A percentile compares a stretch with the other conserved stretches of the same genome.
Evolutionary conservation across 64 coral and sea anemone genomes (phyloP).

Genomic region (Actinia tenebrosa): DNA sequence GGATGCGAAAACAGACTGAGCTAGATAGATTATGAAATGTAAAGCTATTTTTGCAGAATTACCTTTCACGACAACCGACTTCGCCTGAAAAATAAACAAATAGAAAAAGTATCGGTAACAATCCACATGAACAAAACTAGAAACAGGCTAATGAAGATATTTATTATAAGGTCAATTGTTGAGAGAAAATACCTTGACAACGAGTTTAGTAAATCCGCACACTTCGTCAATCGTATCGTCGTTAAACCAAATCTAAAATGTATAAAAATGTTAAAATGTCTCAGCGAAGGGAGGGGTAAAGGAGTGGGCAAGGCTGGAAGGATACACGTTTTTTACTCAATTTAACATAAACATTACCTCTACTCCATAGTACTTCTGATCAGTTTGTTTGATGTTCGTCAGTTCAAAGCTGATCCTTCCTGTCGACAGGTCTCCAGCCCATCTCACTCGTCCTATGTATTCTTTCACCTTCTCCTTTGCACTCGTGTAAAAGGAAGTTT

Average conservation of each 20-base stretch:
- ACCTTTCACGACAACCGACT: too few relatives aligned
- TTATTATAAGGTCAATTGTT: neutral
- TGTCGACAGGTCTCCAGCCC: neutral
- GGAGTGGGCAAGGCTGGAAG: too few relatives aligned
- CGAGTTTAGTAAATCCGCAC: neutral
- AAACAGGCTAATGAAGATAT: neutral
- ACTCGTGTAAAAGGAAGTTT: neutral
- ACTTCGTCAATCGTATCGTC: neutral
- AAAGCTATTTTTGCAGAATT: too few relatives aligned
- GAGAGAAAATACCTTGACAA: neutral
- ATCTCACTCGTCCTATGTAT: neutral
- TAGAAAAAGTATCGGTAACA: too few relatives aligned
- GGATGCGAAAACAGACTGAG: too few relatives aligned
- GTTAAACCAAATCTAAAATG: neutral
- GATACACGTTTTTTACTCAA: too few relatives aligned
- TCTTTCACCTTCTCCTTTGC: neutral
- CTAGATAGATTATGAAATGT: too few relatives aligned
- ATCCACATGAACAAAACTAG: too few relatives aligned
- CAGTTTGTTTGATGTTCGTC: neutral
- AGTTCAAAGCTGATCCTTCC: neutral
- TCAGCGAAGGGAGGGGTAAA: too few relatives aligned
- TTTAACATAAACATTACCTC: neutral
- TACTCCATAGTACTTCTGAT: constrained; percentile 1
- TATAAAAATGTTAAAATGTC: neutral
- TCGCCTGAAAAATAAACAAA: too few relatives aligned